A percentile compares a stretch with the other conserved stretches of the same genome.
Evolutionary conservation across 2,113 vertebrate genomes (phyloP).

Genomic region (Mus spicilegus): DNA sequence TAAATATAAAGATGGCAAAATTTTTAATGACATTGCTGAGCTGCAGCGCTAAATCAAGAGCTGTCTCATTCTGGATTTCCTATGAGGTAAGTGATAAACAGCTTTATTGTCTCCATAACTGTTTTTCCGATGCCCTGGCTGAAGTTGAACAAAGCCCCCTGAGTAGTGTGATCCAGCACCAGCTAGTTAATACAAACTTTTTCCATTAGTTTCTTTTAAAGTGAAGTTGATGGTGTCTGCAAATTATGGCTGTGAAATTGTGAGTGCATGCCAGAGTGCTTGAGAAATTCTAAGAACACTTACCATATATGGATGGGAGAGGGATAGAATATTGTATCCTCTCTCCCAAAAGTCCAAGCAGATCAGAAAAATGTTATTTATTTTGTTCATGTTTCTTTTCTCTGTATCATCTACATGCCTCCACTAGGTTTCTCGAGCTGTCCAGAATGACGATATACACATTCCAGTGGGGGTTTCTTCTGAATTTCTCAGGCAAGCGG

Average conservation of each 20-base stretch:
- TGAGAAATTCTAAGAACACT: not conserved
- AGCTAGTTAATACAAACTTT: not conserved
- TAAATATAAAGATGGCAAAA: not conserved
- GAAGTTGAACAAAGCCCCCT: not conserved
- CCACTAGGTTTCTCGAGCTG: not conserved
- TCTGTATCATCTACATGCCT: not conserved
- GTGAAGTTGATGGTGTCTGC: not conserved
- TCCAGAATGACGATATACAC: not conserved
- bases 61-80: not conserved
- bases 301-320: not conserved
- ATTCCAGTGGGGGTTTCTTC: not conserved
- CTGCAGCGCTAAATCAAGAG: not conserved
- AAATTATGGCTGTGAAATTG: not conserved
- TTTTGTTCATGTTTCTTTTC: not conserved
- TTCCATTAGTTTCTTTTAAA: not conserved
- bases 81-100: not conserved
- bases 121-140: not conserved
- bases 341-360: not conserved
- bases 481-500: not conserved
- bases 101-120: not conserved
- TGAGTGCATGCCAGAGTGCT: not conserved
- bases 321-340: not conserved
- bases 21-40: not conserved
- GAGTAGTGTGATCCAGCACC: not conserved
- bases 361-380: not conserved